Percentiles rank a stretch among this genome's conserved stretches.
These are phyloP conservation scores for Anagrus nilaparvatae DNA, from an alignment of 1,140 invertebrate genomes.

Conservation along the genomic window DNA sequence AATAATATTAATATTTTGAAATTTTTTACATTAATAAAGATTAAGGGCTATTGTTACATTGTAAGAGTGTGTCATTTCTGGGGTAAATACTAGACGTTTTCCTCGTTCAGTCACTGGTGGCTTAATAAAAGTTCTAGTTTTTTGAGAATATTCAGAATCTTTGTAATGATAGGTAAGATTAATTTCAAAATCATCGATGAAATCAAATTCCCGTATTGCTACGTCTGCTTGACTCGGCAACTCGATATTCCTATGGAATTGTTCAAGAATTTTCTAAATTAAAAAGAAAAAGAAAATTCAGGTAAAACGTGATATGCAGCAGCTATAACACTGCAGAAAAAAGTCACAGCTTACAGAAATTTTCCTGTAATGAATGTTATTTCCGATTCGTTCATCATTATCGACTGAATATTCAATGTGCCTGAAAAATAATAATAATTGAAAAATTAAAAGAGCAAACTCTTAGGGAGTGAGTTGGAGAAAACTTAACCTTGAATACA, in stretches of 20 bases:
- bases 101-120: slow-evolving; percentile 55
- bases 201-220: slow-evolving; percentile 52
- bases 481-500: no score
- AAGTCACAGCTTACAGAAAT: slow-evolving; percentile 18
- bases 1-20: slow-evolving; percentile 8
- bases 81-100: slow-evolving; percentile 49
- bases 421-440: no score
- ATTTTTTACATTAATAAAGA: background rate
- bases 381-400: background rate
- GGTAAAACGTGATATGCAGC: background rate
- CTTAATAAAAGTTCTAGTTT: slow-evolving; percentile 53
- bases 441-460: no score
- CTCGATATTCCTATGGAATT: slow-evolving; percentile 47
- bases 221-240: slow-evolving; percentile 50
- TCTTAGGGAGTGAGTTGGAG: no score
- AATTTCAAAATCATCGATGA: slow-evolving; percentile 52
- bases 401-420: slow-evolving; percentile 15
- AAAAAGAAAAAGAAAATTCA: slow-evolving; percentile 4
- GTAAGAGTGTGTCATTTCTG: slow-evolving; percentile 52
- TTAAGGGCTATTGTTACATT: slow-evolving; percentile 36
- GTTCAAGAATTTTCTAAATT: slow-evolving; percentile 49
- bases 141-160: slow-evolving; percentile 53
- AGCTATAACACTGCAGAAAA: slow-evolving; percentile 2
- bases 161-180: slow-evolving; percentile 58
- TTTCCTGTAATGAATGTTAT: slow-evolving; percentile 19